Conservation (phyloP, 2,797 vertebrate genomes). For the Sebastiscus albofasciatus region DNA sequence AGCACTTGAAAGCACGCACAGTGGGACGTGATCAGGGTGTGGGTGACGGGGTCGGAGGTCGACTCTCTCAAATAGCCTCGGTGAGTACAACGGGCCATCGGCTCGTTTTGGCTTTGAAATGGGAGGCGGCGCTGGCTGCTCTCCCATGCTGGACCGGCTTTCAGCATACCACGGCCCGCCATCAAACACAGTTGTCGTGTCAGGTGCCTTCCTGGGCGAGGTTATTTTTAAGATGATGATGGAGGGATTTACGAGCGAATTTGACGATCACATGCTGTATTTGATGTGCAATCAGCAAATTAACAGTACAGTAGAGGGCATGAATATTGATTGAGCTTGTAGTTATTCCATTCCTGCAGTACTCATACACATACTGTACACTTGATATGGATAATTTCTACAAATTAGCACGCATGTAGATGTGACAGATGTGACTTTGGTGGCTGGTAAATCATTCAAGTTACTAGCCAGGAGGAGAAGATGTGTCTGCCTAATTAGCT, state of each 20-base stretch:
- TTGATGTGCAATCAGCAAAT: constrained; percentile 43
- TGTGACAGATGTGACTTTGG: constrained; percentile 19
- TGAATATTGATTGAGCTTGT: background rate
- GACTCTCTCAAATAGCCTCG: constrained; percentile 80
- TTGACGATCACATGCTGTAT: constrained; percentile 37
- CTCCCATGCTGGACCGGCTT: constrained; percentile 68
- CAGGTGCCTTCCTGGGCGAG: constrained; percentile 84
- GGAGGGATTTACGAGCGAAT: constrained; percentile 51
- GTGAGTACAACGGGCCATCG: constrained; percentile 70
- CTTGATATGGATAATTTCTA: background rate
- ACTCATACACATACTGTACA: background rate
- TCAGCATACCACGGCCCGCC: constrained; percentile 61
- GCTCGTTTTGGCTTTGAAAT: constrained; percentile 86
- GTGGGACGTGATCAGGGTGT: constrained; percentile 71
- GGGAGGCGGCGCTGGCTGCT: constrained; percentile 64
- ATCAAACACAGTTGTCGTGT: constrained; percentile 86
- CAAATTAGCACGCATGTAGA: constrained; percentile 18
- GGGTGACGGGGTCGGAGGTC: constrained; percentile 82
- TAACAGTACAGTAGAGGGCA: background rate
- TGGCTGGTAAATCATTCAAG: constrained; percentile 18
- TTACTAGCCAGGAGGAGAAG: constrained; percentile 11
- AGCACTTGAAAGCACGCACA: constrained; percentile 75
- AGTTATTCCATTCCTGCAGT: background rate
- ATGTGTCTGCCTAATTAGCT: constrained; percentile 44
- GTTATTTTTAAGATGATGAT: constrained; percentile 82